These are phyloP conservation scores for Solenopsis invicta DNA, from an alignment of 1,140 invertebrate species.

Conservation along the genomic window DNA sequence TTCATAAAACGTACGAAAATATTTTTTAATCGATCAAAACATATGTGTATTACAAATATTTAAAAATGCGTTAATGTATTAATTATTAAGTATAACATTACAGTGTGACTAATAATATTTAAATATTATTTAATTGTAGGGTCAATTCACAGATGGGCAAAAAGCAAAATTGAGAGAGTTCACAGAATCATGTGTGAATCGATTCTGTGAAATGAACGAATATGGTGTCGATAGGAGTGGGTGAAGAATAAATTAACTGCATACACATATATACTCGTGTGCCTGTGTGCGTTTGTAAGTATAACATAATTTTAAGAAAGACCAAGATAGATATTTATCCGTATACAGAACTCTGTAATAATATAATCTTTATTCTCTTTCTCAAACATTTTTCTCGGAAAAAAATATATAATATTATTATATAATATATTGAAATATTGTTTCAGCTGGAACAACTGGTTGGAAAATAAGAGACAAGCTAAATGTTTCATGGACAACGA, in stretches of 20 bases:
- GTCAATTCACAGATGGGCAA: constrained; percentile 75
- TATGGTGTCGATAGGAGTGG: constrained; percentile 77
- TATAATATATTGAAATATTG: constrained; percentile 4
- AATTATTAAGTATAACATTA: not conserved
- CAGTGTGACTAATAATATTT: not conserved
- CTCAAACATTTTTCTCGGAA: not conserved
- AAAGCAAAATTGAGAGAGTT: constrained; percentile 70
- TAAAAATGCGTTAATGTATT: not conserved
- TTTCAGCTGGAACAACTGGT: constrained; percentile 69
- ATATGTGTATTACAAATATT: not conserved
- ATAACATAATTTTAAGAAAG: too few species aligned
- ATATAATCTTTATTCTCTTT: not conserved
- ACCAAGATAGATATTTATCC: not conserved
- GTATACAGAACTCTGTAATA: not conserved
- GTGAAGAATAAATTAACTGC: constrained; percentile 33
- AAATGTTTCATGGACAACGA: constrained; percentile 57
- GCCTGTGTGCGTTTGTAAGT: too few species aligned
- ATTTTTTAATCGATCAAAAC: not conserved
- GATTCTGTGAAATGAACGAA: too few species aligned
- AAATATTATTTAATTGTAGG: constrained; percentile 67
- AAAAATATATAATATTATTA: too few species aligned
- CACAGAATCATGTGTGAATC: constrained; percentile 71
- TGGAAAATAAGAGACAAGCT: constrained; percentile 62
- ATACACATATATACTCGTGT: too few species aligned
- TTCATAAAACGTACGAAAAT: not conserved